A percentile compares a stretch with the other conserved stretches of the same genome.
phyloP scores from a whole-genome alignment of 2,113 vertebrate species.

The Calyptommatus sinebrachiatus region DNA sequence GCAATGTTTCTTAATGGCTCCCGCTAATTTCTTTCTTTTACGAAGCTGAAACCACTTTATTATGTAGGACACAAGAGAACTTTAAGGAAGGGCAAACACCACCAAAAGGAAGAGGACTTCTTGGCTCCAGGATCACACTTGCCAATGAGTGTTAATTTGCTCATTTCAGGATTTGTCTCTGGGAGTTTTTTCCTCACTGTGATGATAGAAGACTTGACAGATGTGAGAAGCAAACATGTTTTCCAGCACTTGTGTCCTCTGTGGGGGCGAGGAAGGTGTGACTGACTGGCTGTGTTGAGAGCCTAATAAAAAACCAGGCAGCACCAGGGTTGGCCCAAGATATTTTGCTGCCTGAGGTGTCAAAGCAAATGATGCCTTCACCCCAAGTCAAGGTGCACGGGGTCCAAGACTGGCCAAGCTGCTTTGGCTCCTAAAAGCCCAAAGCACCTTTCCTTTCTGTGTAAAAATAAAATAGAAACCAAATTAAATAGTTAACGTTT shows the following conservation, averaged over 20 bases:
- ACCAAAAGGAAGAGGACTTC: conserved; percentile 49
- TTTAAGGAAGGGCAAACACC: conserved; percentile 63
- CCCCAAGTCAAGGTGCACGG: too few species aligned
- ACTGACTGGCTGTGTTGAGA: conserved; percentile 57
- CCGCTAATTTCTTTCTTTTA: conserved; percentile 40
- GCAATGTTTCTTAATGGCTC: conserved; percentile 40
- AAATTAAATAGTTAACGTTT: too few species aligned
- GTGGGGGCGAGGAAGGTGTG: conserved; percentile 62
- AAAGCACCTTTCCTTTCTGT: too few species aligned
- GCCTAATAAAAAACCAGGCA: conserved; percentile 46
- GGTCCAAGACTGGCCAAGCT: too few species aligned
- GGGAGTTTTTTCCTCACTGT: conserved; percentile 53
- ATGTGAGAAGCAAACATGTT: conserved; percentile 68
- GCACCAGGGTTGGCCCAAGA: neutral
- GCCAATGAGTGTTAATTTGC: conserved; percentile 70
- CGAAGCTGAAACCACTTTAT: conserved; percentile 47
- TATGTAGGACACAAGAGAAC: conserved; percentile 50
- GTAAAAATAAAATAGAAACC: too few species aligned
- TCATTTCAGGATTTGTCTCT: conserved; percentile 65
- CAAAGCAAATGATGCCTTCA: too few species aligned
- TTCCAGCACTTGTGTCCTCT: conserved; percentile 56
- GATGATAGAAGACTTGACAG: conserved; percentile 70
- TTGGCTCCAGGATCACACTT: conserved; percentile 54
- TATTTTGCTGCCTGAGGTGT: too few species aligned
- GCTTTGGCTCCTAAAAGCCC: too few species aligned